These are phyloP conservation scores for Collichthys lucidus DNA, from an alignment of 2,113 vertebrate species.

Conservation along the genomic window DNA sequence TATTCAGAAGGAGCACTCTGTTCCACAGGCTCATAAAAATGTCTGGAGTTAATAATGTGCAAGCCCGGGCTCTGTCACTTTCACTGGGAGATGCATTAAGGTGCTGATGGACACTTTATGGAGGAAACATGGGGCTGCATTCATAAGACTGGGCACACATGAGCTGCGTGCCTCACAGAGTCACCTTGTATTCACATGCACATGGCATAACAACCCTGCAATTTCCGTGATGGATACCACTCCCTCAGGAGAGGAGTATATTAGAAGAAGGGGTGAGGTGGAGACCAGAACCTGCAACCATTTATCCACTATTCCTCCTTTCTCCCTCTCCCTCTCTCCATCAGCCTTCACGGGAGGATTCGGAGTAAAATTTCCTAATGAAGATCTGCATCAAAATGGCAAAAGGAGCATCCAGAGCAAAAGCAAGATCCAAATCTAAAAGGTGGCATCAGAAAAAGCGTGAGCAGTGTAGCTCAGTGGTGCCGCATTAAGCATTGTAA, in stretches of 20 bases:
- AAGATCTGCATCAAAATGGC: conserved; percentile 38
- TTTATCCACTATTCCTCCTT: conserved; percentile 35
- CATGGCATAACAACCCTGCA: conserved; percentile 58
- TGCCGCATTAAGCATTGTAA: conserved; percentile 36
- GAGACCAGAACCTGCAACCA: conserved; percentile 28
- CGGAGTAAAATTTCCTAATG: conserved; percentile 7
- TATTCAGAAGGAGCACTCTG: conserved; percentile 74
- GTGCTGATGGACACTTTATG: conserved; percentile 80
- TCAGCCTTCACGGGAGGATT: conserved; percentile 20
- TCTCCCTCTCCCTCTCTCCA: conserved; percentile 10
- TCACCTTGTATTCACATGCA: conserved; percentile 78
- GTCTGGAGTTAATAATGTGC: conserved; percentile 79
- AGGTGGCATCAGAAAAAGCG: neutral
- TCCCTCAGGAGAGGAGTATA: conserved; percentile 72
- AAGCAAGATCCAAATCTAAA: conserved; percentile 11
- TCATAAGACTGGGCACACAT: conserved; percentile 64
- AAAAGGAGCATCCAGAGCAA: neutral
- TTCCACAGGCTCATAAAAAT: conserved; percentile 76
- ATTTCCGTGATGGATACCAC: conserved; percentile 71
- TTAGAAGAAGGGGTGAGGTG: conserved; percentile 52
- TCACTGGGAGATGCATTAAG: conserved; percentile 78
- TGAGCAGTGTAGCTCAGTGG: neutral
- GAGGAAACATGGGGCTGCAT: conserved; percentile 77
- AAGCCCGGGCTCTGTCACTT: conserved; percentile 69
- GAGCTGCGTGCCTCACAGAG: conserved; percentile 52